Evolutionary conservation across 2,797 vertebrate genomes (phyloP), one percentile per base, ranked within the genome.

Genomic region (Corythornis leucogaster): DNA sequence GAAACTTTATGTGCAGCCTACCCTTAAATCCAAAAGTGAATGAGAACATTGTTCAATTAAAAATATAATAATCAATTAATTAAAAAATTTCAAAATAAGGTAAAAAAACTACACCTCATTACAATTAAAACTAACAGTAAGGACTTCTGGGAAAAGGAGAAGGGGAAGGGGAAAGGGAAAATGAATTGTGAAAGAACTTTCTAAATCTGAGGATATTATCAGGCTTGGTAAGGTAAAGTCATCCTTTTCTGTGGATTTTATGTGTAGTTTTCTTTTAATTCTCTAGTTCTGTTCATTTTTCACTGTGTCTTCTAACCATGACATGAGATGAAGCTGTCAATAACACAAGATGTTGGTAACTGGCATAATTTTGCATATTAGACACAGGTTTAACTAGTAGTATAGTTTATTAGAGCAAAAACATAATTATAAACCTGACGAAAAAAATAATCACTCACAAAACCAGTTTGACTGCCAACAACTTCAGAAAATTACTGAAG

Each of bases 261-360:
- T 9, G 30, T 28, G 28, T 5, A 6, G 19, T 12, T 9, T 25
- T 19, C 35, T 35, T 58, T 33, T 35, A 18, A 14, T 68, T 25
- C 24, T 83, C 9, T 24, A 11, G 3, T 58, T 69, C 64, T 12
- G 46, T 43, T 4, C 7, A 15, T 50, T 67, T 87, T 62, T 22
- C 4, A 30, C 38, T 30, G 2, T 15, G 6, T 57, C 30, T 70
- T 12, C 25, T 54, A 79, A 15, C 0, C 1, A 42, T 4, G 15
- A 67, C 15, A 25, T 42, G 30, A 54, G 28, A 53, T 7, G 10
- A 64, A 25, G 8, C 9, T 54, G 5, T 35, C 42, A 55, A 4
- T 48, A 28, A 5, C 19, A 50, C 15, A 40, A 35, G 10, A 24
- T 26, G 13, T 4, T 54, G 24, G 12, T 18, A 73, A 26, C 4